Base-by-base conservation (phyloP, 2,113 vertebrate species). In the Crocuta crocuta region DNA sequence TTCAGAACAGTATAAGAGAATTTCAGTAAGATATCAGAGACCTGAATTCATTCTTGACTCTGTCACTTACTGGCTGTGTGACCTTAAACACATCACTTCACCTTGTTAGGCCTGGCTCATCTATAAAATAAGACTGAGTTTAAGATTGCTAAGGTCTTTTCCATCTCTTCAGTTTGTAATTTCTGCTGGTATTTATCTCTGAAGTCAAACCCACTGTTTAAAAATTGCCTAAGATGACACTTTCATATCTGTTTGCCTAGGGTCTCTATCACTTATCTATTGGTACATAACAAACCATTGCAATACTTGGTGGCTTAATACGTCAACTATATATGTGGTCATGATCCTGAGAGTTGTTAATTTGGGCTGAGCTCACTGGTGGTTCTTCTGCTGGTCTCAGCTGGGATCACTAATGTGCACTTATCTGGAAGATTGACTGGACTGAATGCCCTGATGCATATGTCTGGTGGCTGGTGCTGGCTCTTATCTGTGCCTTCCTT, bases 161-260 rank as follows among this genome's bases (percentile, higher is more conserved):
- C 28, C 21, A 55, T 48, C 33, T 74, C 15, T 93, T 65, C 45
- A 73, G 86, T 74, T 94, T 87, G 13, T 87, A 68, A 66, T 95
- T 84, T 96, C 50, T 91, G 21, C 45, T 88, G n/a, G 26, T 53
- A 91, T 86, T 94, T 93, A 71, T 53, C 61, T 61, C 35, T 83
- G 33, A 97, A 79, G 79, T 90, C 43, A 70, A 70, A 93, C 71
- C 19, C 66, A 55, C 31, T 94, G 24, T 92, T 94, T 92, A 87
- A 66, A 65, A 82, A 48, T 89, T 94, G 28, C 48, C 68, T 82
- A n/a, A 55, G 23, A 61, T 58, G 81, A 68, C 4, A 80, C 39
- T 96, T 91, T 24, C 33, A 35, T 82, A 55, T 87, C 85, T 84
- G 13, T 92, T 92, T 85, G 7, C 58, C 12, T 19, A 84, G 95